Percentiles rank a stretch among this genome's conserved stretches.
Evolutionary conservation across 2,888 invertebrate species (phyloP).

Genomic region (Drosophila paranaensis): DNA sequence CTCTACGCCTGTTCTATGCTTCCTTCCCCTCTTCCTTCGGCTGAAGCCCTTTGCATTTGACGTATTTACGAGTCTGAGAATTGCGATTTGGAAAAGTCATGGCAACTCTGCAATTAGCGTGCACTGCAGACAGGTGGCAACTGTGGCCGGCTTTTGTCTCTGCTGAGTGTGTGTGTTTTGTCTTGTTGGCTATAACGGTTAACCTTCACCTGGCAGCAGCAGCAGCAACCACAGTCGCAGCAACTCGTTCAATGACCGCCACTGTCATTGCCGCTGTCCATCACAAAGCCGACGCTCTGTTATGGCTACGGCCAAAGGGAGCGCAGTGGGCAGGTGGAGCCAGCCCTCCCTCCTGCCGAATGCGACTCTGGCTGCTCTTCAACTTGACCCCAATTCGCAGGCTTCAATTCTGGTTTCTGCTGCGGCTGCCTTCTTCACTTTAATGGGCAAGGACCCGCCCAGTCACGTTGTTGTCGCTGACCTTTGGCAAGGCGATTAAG

Average conservation of each 20-base stretch:
- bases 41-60: not conserved
- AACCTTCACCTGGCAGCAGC: constrained; percentile 44
- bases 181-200: constrained; percentile 16
- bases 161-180: not conserved
- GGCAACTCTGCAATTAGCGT: constrained; percentile 33
- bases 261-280: constrained; percentile 56
- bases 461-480: constrained; percentile 40
- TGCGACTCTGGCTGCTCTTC: constrained; percentile 39
- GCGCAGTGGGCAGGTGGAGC: not conserved
- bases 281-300: constrained; percentile 37
- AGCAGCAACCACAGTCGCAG: not conserved
- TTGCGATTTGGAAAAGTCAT: constrained; percentile 1
- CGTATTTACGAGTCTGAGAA: not conserved
- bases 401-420: constrained; percentile 17
- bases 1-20: no score
- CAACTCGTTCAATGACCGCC: constrained; percentile 64
- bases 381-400: constrained; percentile 65
- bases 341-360: not conserved
- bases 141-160: constrained; percentile 52
- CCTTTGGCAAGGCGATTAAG: constrained; percentile 56
- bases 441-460: constrained; percentile 52
- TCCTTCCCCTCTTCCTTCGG: not conserved
- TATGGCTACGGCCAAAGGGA: constrained; percentile 1
- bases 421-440: constrained; percentile 3
- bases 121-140: constrained; percentile 17